phyloP scores from a whole-genome alignment of 2,113 vertebrate species.

The Mustela lutreola region DNA sequence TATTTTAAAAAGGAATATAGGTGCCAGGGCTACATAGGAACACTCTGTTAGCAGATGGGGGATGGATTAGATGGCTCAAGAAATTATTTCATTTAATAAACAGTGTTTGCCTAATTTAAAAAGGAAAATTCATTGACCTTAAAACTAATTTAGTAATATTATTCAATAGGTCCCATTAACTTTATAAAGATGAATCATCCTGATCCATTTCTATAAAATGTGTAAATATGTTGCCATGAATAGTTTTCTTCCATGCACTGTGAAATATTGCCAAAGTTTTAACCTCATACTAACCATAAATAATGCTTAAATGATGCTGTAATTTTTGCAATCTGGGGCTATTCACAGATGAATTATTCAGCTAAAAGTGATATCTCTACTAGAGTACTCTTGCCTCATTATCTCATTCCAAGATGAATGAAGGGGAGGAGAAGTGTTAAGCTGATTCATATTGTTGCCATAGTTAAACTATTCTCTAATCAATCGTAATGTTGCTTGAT shows the following conservation, averaged over 20 bases:
- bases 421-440: constrained; percentile 61
- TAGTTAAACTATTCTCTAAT: constrained; percentile 64
- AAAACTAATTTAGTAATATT: constrained; percentile 32
- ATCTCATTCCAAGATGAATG: constrained; percentile 76
- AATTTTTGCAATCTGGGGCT: constrained; percentile 64
- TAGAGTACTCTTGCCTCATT: constrained; percentile 72
- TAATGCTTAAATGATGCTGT: constrained; percentile 69
- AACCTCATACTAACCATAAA: constrained; percentile 67
- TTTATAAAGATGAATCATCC: constrained; percentile 44
- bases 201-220: constrained; percentile 38
- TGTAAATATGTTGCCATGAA: constrained; percentile 5
- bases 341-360: constrained; percentile 75
- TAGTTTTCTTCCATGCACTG: background rate
- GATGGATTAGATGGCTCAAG: background rate
- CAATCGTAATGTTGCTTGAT: constrained; percentile 56
- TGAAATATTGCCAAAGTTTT: constrained; percentile 67
- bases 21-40: background rate
- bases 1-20: constrained; percentile 13
- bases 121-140: constrained; percentile 1
- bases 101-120: background rate
- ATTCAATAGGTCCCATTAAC: constrained; percentile 31
- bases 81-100: constrained; percentile 36
- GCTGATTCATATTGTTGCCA: constrained; percentile 68
- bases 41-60: background rate
- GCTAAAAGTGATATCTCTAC: constrained; percentile 70